Conservation (phyloP, 1,140 invertebrate genomes). For the Meteorus sp. region DNA sequence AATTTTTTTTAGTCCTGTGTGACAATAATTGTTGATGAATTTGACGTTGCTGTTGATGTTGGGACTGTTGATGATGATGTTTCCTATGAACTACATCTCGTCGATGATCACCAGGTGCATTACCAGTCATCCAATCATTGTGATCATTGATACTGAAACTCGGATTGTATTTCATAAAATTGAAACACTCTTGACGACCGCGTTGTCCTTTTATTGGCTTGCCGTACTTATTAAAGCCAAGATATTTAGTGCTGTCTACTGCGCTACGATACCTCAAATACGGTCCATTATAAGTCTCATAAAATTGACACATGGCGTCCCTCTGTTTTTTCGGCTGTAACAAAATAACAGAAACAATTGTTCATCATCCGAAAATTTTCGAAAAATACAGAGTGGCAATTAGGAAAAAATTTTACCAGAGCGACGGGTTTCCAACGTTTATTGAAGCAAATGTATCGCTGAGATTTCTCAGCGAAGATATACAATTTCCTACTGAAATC, state of each 20-base stretch:
- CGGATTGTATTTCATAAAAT: slow-evolving; percentile 61
- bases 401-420: slow-evolving; percentile 54
- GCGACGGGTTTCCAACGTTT: slow-evolving; percentile 61
- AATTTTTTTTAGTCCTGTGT: slow-evolving; percentile 28
- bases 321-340: slow-evolving; percentile 54
- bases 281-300: slow-evolving; percentile 57
- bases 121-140: slow-evolving; percentile 55
- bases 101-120: slow-evolving; percentile 21
- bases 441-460: slow-evolving; percentile 63
- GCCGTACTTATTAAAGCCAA: slow-evolving; percentile 60
- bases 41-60: slow-evolving; percentile 10
- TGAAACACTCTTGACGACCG: slow-evolving; percentile 56
- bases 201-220: slow-evolving; percentile 54
- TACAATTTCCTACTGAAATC: slow-evolving; percentile 59
- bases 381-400: neutral
- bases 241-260: slow-evolving; percentile 49
- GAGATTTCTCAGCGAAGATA: slow-evolving; percentile 61
- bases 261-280: slow-evolving; percentile 61
- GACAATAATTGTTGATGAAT: neutral
- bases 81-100: slow-evolving; percentile 2
- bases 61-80: slow-evolving; percentile 7
- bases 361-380: too few relatives aligned
- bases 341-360: neutral
- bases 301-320: slow-evolving; percentile 59
- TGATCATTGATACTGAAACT: slow-evolving; percentile 58